Evolutionary conservation across 2,888 invertebrate genomes (phyloP).

Genomic region (Meteorus cinctellus): DNA sequence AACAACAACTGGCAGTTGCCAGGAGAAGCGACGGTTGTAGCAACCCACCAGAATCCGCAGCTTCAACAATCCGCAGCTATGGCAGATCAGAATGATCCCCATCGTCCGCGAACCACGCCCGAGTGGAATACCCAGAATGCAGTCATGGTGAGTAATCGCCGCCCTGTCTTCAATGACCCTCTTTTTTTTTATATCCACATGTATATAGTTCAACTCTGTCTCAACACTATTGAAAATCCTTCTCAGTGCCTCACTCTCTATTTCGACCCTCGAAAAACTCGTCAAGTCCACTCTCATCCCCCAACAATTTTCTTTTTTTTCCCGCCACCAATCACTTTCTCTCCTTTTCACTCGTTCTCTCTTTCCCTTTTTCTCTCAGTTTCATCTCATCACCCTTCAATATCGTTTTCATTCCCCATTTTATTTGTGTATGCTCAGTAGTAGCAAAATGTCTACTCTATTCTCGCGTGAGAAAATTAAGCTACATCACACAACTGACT

Average conservation of each 20-base stretch:
- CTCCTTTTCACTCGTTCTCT: background rate
- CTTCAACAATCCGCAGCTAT: slow-evolving; percentile 51
- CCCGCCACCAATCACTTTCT: slow-evolving; percentile 35
- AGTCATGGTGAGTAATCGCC: slow-evolving; percentile 64
- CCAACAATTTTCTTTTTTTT: slow-evolving; percentile 42
- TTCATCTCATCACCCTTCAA: slow-evolving; percentile 2
- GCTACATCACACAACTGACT: slow-evolving; percentile 1
- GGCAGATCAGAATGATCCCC: slow-evolving; percentile 55
- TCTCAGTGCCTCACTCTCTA: slow-evolving; percentile 42
- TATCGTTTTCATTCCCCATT: slow-evolving; percentile 35
- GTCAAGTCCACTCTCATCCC: slow-evolving; percentile 11
- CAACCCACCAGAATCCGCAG: slow-evolving; percentile 49
- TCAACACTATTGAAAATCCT: slow-evolving; percentile 39
- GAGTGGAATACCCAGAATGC: slow-evolving; percentile 62
- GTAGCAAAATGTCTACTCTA: slow-evolving; percentile 56
- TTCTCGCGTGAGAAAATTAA: background rate
- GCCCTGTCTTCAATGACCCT: slow-evolving; percentile 26
- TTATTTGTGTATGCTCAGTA: slow-evolving; percentile 24
- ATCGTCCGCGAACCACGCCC: slow-evolving; percentile 64
- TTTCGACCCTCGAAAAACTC: slow-evolving; percentile 20
- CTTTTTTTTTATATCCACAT: slow-evolving; percentile 37
- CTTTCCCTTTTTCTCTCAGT: too few relatives aligned
- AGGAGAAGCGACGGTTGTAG: slow-evolving; percentile 52
- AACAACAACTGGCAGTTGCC: slow-evolving; percentile 58
- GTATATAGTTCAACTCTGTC: background rate